Evolutionary conservation across 2,888 invertebrate species (phyloP).

Genomic region (Myathropa florea): DNA sequence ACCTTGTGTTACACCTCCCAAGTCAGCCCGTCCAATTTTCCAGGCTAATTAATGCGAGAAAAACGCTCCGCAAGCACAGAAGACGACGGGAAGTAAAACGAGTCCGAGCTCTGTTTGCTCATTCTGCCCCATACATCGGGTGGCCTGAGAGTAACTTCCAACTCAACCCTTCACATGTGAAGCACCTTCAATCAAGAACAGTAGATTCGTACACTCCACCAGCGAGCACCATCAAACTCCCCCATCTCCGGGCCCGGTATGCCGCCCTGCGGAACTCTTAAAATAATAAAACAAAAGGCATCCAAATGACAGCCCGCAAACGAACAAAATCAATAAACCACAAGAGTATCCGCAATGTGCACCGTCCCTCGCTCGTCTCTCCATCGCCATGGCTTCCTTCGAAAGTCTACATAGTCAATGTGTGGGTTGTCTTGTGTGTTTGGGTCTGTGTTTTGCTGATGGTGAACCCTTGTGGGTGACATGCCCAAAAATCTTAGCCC

Average conservation of each 20-base stretch:
- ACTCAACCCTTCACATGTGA: slow-evolving; percentile 66
- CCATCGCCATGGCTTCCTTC: not conserved
- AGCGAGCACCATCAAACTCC: not conserved
- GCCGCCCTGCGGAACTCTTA: slow-evolving; percentile 51
- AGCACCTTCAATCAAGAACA: slow-evolving; percentile 58
- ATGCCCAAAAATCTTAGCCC: slow-evolving; percentile 66
- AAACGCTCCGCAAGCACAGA: slow-evolving; percentile 28
- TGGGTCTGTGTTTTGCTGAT: not conserved
- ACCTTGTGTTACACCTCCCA: slow-evolving; percentile 22
- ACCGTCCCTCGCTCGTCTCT: not conserved
- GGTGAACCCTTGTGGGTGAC: slow-evolving; percentile 63
- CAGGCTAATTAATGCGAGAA: slow-evolving; percentile 61
- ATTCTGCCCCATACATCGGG: not conserved
- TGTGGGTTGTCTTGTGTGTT: not conserved
- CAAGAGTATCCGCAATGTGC: slow-evolving; percentile 68
- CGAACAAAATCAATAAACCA: slow-evolving; percentile 69
- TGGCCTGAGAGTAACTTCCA: slow-evolving; percentile 52
- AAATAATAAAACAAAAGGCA: slow-evolving; percentile 69
- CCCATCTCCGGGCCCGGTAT: slow-evolving; percentile 20
- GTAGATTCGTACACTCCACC: slow-evolving; percentile 43
- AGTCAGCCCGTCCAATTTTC: slow-evolving; percentile 17
- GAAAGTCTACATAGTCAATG: slow-evolving; percentile 3
- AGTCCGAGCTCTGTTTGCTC: slow-evolving; percentile 15
- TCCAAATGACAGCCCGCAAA: slow-evolving; percentile 67
- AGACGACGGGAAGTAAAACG: not conserved